Conservation (phyloP, 2,113 vertebrate species). For the Blennius ocellaris region DNA sequence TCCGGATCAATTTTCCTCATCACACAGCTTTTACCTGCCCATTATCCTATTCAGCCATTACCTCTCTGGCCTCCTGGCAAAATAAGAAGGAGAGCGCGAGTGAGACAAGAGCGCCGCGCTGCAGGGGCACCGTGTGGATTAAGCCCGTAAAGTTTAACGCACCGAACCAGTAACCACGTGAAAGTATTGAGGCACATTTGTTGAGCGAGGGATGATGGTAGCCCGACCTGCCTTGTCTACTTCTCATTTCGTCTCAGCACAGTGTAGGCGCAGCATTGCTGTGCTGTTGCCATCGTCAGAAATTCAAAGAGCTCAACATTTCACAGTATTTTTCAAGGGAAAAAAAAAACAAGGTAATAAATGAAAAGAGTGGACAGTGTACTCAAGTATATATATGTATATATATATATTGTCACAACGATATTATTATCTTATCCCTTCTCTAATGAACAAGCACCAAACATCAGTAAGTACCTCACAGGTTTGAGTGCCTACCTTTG, state of each 20-base stretch:
- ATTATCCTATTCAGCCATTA: slow-evolving; percentile 72
- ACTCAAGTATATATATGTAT: too few species aligned
- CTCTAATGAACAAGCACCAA: too few species aligned
- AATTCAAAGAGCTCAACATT: slow-evolving; percentile 21
- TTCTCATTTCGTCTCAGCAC: slow-evolving; percentile 29
- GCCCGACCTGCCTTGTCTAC: slow-evolving; percentile 20
- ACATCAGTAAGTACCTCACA: too few species aligned
- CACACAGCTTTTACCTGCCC: slow-evolving; percentile 69
- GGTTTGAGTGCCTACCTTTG: too few species aligned
- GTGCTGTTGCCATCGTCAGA: slow-evolving; percentile 36
- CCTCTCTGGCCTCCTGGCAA: slow-evolving; percentile 48
- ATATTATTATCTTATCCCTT: too few species aligned
- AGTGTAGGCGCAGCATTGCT: slow-evolving; percentile 53
- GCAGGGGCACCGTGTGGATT: background rate
- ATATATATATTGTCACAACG: too few species aligned
- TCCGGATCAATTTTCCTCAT: slow-evolving; percentile 74
- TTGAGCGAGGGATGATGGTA: slow-evolving; percentile 15
- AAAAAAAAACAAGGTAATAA: background rate
- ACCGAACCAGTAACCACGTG: too few species aligned
- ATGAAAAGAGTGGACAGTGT: background rate
- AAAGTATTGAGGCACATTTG: background rate
- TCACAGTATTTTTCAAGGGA: slow-evolving; percentile 14
- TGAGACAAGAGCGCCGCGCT: slow-evolving; percentile 13
- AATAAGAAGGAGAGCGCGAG: slow-evolving; percentile 17
- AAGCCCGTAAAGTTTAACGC: background rate